Base-by-base conservation (phyloP, 1,140 invertebrate species). In the Tyrophagus putrescentiae region DNA sequence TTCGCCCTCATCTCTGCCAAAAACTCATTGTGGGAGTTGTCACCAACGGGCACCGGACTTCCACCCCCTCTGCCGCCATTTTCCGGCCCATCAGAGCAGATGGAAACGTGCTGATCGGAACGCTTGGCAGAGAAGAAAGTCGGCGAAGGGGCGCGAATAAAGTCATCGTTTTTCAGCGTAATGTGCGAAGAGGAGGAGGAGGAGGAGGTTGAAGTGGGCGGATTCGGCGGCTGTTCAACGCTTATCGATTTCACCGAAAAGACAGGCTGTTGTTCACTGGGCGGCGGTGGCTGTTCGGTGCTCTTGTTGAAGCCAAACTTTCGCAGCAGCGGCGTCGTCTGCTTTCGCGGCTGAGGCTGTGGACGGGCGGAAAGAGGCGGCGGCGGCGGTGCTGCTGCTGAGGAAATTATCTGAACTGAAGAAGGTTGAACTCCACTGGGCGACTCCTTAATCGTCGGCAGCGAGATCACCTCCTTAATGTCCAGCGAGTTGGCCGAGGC, bases 1-100 rank as follows among this genome's bases (percentile, higher is more conserved):
- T 68, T 62, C 18, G 71, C 72, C 61, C 72, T 73, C 70, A 75
- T 73, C 64, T 75, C 74, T 18, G 73, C 73, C 36, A 75, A 50
- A 6, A 75, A 64, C 39, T 60, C 61, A 29, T 50, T 29, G 33
- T 53, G 59, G 13, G 28, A 18, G 3, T 21, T 42, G 6, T 42
- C 41, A 42, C 41, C 41, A 6, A 7, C 50, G 21, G 59, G 59
- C 25, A 60, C 34, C 18, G 59, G 59, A 60, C 59, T 60, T 18
- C 31, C 9, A 16, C 13, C 56, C 23, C 56, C 18, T 23, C 36
- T 18, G 9, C 25, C 52, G 25, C 25, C 18, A 21, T 21, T 1
- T 16, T 54, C 52, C n/a, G 13, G 13, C 39, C 11, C 13, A 11
- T 13, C 13, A 54, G 25, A 28, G 32, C 52, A 54, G 21, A 54